phyloP scores from a whole-genome alignment of 2,113 vertebrate species.

The Daphoenositta chrysoptera region DNA sequence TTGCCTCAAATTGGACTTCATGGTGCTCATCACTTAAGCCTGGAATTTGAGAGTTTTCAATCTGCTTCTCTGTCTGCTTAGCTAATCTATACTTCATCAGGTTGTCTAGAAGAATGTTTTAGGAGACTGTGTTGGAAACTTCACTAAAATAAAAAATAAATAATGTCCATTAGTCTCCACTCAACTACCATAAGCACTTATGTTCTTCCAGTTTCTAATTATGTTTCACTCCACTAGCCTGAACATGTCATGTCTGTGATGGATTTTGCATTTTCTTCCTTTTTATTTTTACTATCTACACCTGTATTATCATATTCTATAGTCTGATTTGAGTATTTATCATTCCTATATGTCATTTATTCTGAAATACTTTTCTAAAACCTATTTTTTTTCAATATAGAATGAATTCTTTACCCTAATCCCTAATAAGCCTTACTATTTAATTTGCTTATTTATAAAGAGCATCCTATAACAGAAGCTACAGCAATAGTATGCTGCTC shows the following conservation, averaged over 20 bases:
- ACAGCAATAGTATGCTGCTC: not conserved
- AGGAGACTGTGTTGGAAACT: not conserved
- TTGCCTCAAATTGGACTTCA: not conserved
- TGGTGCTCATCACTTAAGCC: not conserved
- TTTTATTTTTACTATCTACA: not conserved
- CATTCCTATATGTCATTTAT: not conserved
- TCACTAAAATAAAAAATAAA: not conserved
- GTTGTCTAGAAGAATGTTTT: not conserved
- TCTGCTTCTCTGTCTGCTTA: not conserved
- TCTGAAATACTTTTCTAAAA: not conserved
- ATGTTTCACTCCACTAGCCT: not conserved
- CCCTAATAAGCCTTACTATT: not conserved
- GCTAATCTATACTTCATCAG: not conserved
- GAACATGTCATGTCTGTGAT: accelerated
- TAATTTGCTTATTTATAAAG: not conserved
- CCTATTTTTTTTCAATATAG: not conserved
- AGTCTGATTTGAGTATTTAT: not conserved
- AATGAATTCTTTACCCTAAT: not conserved
- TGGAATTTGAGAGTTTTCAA: not conserved
- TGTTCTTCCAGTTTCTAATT: not conserved
- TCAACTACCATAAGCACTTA: not conserved
- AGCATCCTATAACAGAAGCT: not conserved
- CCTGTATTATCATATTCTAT: not conserved
- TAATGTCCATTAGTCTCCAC: not conserved
- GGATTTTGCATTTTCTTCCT: not conserved